phyloP scores from a whole-genome alignment of 2,113 vertebrate genomes.

The Haliaeetus leucogaster region DNA sequence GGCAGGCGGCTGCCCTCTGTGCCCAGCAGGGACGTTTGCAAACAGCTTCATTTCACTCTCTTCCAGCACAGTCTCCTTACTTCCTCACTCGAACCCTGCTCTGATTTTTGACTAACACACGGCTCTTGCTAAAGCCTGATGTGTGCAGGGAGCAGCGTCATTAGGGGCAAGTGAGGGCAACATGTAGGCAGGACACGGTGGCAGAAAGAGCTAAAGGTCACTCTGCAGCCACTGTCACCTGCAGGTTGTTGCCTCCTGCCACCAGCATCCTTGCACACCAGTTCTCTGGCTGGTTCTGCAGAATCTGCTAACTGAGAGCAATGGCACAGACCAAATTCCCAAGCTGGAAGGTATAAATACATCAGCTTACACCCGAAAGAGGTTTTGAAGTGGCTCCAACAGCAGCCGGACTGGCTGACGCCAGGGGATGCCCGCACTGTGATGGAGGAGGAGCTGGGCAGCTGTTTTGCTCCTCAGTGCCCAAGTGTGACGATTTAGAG shows the following conservation, averaged over 20 bases:
- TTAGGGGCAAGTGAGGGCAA: neutral
- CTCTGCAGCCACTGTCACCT: neutral
- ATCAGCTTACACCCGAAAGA: neutral
- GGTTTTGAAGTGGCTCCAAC: neutral
- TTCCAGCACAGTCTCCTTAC: neutral
- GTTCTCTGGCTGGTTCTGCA: neutral
- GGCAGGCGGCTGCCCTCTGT: neutral
- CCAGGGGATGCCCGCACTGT: rapidly evolving
- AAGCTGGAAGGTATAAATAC: neutral
- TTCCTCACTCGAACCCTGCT: neutral
- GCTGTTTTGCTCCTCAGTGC: neutral
- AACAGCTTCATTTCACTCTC: neutral
- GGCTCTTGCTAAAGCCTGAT: neutral
- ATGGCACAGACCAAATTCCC: neutral
- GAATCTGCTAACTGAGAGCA: neutral
- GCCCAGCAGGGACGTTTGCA: neutral
- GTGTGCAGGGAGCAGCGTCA: neutral
- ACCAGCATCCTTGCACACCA: neutral
- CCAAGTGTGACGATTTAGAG: neutral
- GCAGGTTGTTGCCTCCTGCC: neutral
- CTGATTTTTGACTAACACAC: rapidly evolving
- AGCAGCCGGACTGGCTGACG: neutral
- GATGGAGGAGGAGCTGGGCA: neutral
- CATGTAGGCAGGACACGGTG: neutral
- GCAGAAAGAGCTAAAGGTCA: neutral